Base-by-base conservation (phyloP, 2,113 vertebrate species). In the Strigops habroptila region DNA sequence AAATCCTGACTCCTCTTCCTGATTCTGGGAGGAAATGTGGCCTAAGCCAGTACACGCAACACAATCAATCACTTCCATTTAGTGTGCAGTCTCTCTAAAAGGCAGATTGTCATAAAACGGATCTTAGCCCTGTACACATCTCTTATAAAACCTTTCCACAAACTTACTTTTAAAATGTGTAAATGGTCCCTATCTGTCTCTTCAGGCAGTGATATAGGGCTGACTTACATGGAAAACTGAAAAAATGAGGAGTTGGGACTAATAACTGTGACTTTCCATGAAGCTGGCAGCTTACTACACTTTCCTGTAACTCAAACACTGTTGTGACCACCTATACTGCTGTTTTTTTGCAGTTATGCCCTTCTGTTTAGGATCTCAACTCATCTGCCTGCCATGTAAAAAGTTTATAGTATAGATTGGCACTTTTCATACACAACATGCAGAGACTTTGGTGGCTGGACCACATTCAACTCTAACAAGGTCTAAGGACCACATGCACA, bases 11-110 rank as follows among this genome's bases (percentile, higher is more conserved):
- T 96, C 31, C 35, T 82, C n/a, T 93, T 91, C 44, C 70, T 53
- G 67, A 60, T 92, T 92, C 69, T 95, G 86, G 44, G 69, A 91
- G 91, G 89, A 95, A 93, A 85, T 23, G 52, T 89, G 86, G 52
- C 69, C 77, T 87, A 87, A 88, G 65, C 35, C 60, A 69, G 69
- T 82, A 73, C 16, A 86, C 35, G 88, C 60, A 89, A 68, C 57
- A 79, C 57, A 87, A 69, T 86, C 69, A 91, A 91, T 96, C 86
- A 82, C 49, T 75, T 89, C 60, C 74, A 79, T 86, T 93, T 89
- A 91, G 27, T 37, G 23, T n/a, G 22, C 37, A 88, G n/a, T 79
- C 65, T 76, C 87, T 87, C 89, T 91, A 79, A 91, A 92, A 87
- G n/a, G 17, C 48, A 41, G 57, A 79, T 41, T 92, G 48, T 91